Evolutionary conservation across 1,140 invertebrate genomes (phyloP).

Genomic region (Proales similis): DNA sequence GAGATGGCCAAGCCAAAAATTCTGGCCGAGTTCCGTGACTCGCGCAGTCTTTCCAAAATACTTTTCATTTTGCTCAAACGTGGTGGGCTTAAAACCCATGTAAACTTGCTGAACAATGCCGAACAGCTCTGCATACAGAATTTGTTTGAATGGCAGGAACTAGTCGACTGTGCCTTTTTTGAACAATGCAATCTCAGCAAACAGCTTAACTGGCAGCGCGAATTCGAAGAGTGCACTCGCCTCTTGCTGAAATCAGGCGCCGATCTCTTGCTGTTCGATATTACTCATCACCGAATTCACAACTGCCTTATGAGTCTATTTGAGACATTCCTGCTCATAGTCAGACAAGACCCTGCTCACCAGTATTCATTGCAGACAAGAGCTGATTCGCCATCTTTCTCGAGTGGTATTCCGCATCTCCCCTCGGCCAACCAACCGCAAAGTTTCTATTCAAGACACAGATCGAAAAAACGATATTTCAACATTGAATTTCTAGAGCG

Average conservation of each 20-base stretch:
- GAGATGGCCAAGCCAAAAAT: neutral
- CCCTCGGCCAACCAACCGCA: no score
- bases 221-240: conserved; percentile 9
- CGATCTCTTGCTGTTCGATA: neutral
- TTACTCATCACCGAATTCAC: no score
- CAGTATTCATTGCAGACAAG: no score
- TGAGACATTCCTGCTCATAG: no score
- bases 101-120: conserved; percentile 16
- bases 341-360: no score
- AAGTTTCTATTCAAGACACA: no score
- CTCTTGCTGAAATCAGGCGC: conserved; percentile 16
- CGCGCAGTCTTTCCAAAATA: conserved; percentile 13
- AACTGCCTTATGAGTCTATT: no score
- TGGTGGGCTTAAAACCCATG: conserved; percentile 26
- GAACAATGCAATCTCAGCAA: neutral
- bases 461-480: no score
- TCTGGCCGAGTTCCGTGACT: conserved; percentile 8
- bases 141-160: conserved; percentile 30
- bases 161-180: conserved; percentile 13
- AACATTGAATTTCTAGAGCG: no score
- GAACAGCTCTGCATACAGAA: conserved; percentile 6
- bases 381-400: no score
- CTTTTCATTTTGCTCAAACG: conserved; percentile 17
- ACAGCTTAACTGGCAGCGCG: neutral
- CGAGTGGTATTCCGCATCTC: no score